A percentile compares a stretch with the other conserved stretches of the same genome.
These are phyloP conservation scores for Echinometra lucunter DNA, from an alignment of 53 echinoderm and acorn worm genomes.

Conservation along the genomic window DNA sequence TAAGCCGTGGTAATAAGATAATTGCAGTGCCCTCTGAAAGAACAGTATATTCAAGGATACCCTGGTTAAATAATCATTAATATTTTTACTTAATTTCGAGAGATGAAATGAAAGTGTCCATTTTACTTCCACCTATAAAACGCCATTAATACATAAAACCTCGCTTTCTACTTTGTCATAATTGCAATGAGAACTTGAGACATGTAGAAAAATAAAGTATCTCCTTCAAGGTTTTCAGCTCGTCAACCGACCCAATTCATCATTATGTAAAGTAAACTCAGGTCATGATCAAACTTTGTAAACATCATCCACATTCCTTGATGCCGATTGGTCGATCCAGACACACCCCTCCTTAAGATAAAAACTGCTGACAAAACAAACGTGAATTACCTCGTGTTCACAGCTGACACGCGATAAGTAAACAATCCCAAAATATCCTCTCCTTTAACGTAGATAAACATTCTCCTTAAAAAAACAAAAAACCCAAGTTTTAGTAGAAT, in stretches of 20 bases:
- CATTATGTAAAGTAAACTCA: background rate
- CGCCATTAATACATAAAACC: no score
- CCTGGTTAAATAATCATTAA: no score
- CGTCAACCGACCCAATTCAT: no score
- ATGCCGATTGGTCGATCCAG: background rate
- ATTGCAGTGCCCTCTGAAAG: no score
- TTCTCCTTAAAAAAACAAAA: background rate
- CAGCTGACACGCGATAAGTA: background rate
- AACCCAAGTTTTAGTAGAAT: background rate
- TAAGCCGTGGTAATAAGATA: no score
- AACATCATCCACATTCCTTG: background rate
- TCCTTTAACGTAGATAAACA: background rate
- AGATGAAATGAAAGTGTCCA: no score
- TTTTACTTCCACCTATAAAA: no score
- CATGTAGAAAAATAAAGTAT: no score
- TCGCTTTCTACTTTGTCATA: background rate
- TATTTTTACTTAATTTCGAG: no score
- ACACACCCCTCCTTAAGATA: background rate
- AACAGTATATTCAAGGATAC: no score
- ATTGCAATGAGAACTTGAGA: background rate
- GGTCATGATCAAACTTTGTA: background rate
- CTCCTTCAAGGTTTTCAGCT: no score
- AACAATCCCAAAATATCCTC: background rate
- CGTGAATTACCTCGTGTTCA: background rate
- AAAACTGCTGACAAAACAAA: conserved; percentile 46